Conservation (phyloP, 2,797 vertebrate species). For the Galaxias olidus region DNA sequence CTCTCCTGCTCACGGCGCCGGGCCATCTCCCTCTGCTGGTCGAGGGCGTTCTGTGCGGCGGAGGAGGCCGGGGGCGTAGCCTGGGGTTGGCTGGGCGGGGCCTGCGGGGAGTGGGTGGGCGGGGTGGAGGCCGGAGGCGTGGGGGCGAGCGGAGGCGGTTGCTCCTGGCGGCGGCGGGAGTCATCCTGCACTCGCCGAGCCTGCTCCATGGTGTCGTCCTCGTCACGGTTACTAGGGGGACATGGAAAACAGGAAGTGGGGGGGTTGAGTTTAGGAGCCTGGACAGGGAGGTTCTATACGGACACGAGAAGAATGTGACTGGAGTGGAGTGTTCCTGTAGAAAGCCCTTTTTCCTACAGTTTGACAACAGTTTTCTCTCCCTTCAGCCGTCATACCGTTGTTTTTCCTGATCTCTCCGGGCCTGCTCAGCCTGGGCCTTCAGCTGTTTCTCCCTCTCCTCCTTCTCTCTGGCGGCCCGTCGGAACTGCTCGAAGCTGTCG, state of each 20-base stretch:
- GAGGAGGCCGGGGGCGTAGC: conserved; percentile 59
- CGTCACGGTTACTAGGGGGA: conserved; percentile 76
- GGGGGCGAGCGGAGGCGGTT: conserved; percentile 69
- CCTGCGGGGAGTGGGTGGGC: conserved; percentile 70
- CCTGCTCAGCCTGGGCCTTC: conserved; percentile 86
- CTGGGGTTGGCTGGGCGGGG: conserved; percentile 62
- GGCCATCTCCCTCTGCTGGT: conserved; percentile 88
- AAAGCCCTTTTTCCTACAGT: neutral
- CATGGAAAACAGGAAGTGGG: neutral
- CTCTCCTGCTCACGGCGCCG: conserved; percentile 88
- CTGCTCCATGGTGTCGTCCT: conserved; percentile 81
- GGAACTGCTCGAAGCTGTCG: conserved; percentile 91
- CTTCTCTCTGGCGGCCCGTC: conserved; percentile 85
- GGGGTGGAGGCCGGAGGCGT: conserved; percentile 68
- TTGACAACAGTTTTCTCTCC: conserved; percentile 47
- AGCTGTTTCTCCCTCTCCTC: conserved; percentile 88
- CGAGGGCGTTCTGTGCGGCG: conserved; percentile 80
- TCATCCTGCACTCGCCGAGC: conserved; percentile 59
- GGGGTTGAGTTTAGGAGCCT: neutral
- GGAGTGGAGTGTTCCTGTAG: neutral
- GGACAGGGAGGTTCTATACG: too few relatives aligned
- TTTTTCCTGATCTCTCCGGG: conserved; percentile 82
- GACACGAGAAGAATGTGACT: too few relatives aligned
- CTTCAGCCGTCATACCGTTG: conserved; percentile 71
- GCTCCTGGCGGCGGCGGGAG: conserved; percentile 79